A percentile compares a stretch with the other conserved stretches of the same genome.
These are phyloP conservation scores for Periophthalmus magnuspinnatus DNA, from an alignment of 2,797 vertebrate genomes.

Conservation along the genomic window DNA sequence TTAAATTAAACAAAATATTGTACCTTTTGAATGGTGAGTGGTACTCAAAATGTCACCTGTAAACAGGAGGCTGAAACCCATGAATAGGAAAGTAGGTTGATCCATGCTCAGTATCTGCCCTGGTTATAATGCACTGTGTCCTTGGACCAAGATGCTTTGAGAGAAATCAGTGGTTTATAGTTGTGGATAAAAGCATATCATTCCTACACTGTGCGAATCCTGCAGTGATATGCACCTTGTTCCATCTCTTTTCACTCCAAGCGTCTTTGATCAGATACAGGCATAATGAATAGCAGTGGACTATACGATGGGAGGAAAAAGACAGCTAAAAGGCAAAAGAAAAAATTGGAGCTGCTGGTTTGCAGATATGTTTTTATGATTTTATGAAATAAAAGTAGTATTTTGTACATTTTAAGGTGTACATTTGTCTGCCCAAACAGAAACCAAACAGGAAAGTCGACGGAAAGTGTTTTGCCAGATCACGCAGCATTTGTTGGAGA, in stretches of 20 bases:
- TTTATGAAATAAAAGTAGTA: neutral
- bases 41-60: too few species aligned
- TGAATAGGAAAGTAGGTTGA: neutral
- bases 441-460: conserved; percentile 70
- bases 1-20: too few species aligned
- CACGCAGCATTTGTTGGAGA: conserved; percentile 92
- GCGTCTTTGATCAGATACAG: neutral
- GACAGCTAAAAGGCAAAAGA: neutral
- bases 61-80: neutral
- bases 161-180: neutral
- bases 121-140: too few species aligned
- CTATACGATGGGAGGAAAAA: neutral
- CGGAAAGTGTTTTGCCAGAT: conserved; percentile 95
- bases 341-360: neutral
- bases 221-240: neutral
- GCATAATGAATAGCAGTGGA: neutral
- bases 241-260: too few species aligned
- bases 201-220: neutral
- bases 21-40: too few species aligned
- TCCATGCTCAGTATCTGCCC: too few species aligned
- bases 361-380: neutral
- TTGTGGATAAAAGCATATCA: neutral
- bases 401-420: neutral
- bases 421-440: conserved; percentile 58
- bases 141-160: neutral